Evolutionary conservation across 2,888 invertebrate species (phyloP), one percentile per base, ranked within the genome.

Genomic region (Homarus gammarus): DNA sequence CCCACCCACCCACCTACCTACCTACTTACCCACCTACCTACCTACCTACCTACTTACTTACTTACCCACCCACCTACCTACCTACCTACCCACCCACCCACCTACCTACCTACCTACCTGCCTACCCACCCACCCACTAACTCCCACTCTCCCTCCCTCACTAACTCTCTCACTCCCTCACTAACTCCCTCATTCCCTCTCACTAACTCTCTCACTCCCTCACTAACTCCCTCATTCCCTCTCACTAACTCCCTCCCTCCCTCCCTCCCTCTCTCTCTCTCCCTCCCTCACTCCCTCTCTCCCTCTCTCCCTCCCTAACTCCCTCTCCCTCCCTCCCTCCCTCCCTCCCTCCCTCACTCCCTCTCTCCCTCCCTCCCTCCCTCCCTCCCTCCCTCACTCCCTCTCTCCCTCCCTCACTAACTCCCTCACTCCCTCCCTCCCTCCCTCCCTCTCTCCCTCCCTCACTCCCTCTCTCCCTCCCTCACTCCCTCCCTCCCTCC

Each of bases 101-200:
- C n/a, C n/a, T n/a, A n/a, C n/a, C n/a, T n/a, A n/a, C n/a, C n/a
- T n/a, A n/a, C n/a, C n/a, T n/a, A n/a, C n/a, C n/a, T n/a, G n/a
- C n/a, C n/a, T n/a, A n/a, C n/a, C n/a, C n/a, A n/a, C n/a, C n/a
- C n/a, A n/a, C n/a, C n/a, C n/a, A n/a, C 49, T n/a, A n/a, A n/a
- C n/a, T n/a, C n/a, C n/a, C n/a, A n/a, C n/a, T n/a, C n/a, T 10
- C 22, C 3, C 49, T 31, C 1, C 51, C 10, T 61, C 36, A 51
- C n/a, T n/a, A n/a, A n/a, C n/a, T n/a, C n/a, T n/a, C 79, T 61
- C 31, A 61, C 68, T 82, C 27, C n/a, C 61, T 56, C 61, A 36
- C 61, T 77, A 77, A 77, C 49, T 56, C 38, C 33, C 56, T 49
- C 49, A 8, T 49, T 56, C 75, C 44, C 75, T 75, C 49, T 56